Base-by-base conservation (phyloP, 2,797 vertebrate species). In the Avahi laniger region DNA sequence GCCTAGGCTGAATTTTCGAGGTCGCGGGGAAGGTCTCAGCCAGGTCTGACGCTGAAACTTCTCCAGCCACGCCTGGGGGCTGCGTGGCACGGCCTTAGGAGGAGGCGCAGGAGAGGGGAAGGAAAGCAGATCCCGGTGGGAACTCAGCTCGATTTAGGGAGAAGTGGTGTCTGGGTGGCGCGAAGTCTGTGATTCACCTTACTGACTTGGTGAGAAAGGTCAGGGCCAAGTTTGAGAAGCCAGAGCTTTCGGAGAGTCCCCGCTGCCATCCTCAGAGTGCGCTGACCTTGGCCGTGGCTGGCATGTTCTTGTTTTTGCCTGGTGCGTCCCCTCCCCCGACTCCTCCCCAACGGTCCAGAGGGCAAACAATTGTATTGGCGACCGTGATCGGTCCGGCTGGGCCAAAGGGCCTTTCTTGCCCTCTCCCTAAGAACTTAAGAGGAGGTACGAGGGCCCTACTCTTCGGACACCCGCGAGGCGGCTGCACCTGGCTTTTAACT, bases 11-110 rank as follows among this genome's bases (percentile, higher is more conserved):
- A 59, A 30, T 48, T 17, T 18, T 28, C 26, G 10, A n/a, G 28
- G 82, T 83, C 24, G 15, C 78, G 50, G 15, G 14, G 22, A 91
- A n/a, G 67, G 70, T 84, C 90, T 87, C 7, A 73, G 83, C 72
- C 59, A 3, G 63, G 1, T 46, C 75, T 82, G 48, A 50, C 17
- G 26, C 61, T 28, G 48, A 96, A 98, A 98, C 96, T 98, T 97
- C 28, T 67, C 46, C 17, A 46, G 80, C 81, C 75, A 10, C 3
- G 9, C 76, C 93, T 69, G 48, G 50, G 86, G 14, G 87, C 84
- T 50, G 26, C 8, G 76, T 50, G 41, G 33, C 33, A 24, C 1
- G 80, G 65, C 76, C 95, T 61, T 50, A 52, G 15, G 13, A 4
- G 18, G 46, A 43, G 59, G 50, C 30, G 30, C 10, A 1, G 7